These are phyloP conservation scores for Geothlypis trichas DNA, from an alignment of 2,113 vertebrate species.

Conservation along the genomic window DNA sequence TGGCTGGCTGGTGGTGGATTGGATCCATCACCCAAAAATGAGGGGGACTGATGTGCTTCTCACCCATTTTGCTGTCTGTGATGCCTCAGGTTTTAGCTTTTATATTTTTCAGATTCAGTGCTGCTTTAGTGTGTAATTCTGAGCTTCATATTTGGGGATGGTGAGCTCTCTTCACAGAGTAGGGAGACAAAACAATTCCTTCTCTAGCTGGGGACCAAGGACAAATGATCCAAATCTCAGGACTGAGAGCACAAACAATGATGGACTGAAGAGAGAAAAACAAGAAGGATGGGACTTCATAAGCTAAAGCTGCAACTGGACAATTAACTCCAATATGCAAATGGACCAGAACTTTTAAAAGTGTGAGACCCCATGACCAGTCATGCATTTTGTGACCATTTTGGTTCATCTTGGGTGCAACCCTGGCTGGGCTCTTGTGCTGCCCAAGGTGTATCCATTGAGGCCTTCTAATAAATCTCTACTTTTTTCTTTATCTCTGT, in stretches of 20 bases:
- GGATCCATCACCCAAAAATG: not conserved
- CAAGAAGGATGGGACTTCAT: not conserved
- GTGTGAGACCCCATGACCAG: fast-evolving
- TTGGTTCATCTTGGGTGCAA: not conserved
- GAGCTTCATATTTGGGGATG: not conserved
- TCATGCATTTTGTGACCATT: not conserved
- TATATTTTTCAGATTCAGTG: not conserved
- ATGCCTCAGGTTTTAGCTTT: not conserved
- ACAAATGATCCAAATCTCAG: not conserved
- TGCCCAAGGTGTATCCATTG: not conserved
- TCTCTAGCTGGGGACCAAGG: not conserved
- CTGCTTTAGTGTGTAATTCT: not conserved
- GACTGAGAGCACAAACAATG: fast-evolving
- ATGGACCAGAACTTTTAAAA: not conserved
- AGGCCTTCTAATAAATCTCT: not conserved
- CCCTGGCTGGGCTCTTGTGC: not conserved
- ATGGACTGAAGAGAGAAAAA: not conserved
- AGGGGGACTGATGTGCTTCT: not conserved
- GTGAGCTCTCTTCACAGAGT: not conserved
- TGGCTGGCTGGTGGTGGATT: not conserved
- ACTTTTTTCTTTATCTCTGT: not conserved
- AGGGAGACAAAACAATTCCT: not conserved
- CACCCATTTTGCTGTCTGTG: not conserved
- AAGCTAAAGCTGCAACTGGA: not conserved
- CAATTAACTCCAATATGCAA: not conserved